Conservation (phyloP, 2,888 invertebrate genomes). For the Spisula subtruncata region DNA sequence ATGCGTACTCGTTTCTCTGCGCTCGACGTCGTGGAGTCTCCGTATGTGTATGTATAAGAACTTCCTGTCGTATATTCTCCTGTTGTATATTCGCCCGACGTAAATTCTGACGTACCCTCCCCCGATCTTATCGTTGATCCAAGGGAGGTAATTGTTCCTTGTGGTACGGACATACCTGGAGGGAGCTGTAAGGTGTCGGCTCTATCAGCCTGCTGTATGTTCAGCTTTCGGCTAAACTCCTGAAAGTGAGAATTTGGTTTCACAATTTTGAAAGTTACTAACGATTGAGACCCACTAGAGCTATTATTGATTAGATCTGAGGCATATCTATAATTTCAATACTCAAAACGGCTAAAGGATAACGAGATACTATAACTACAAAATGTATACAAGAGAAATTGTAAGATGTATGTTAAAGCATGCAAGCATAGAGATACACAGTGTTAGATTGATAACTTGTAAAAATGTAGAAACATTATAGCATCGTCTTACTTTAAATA, state of each 20-base stretch:
- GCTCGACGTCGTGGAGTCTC: conserved; percentile 60
- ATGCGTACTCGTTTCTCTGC: conserved; percentile 72
- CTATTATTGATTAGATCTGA: no score
- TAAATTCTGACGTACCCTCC: conserved; percentile 63
- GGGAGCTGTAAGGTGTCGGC: conserved; percentile 10
- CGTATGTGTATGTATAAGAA: conserved; percentile 67
- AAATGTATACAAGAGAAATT: no score
- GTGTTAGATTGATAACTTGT: no score
- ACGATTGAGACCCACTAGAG: no score
- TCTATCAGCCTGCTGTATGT: conserved; percentile 37
- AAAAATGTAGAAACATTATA: no score
- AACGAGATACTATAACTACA: no score
- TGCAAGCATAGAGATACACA: no score
- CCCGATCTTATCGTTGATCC: conserved; percentile 48
- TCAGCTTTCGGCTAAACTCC: conserved; percentile 63
- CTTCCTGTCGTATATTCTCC: conserved; percentile 64
- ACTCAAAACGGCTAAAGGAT: no score
- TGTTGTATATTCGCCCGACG: conserved; percentile 66
- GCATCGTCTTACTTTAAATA: no score
- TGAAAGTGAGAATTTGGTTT: conserved; percentile 23
- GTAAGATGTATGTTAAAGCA: no score
- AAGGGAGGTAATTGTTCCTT: conserved; percentile 55
- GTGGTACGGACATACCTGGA: conserved; percentile 35
- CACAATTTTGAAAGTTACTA: no score
- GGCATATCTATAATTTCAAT: no score